A percentile compares a stretch with the other conserved stretches of the same genome.
Conservation (phyloP, 2,113 vertebrate species). For the Hipposideros armiger region DNA sequence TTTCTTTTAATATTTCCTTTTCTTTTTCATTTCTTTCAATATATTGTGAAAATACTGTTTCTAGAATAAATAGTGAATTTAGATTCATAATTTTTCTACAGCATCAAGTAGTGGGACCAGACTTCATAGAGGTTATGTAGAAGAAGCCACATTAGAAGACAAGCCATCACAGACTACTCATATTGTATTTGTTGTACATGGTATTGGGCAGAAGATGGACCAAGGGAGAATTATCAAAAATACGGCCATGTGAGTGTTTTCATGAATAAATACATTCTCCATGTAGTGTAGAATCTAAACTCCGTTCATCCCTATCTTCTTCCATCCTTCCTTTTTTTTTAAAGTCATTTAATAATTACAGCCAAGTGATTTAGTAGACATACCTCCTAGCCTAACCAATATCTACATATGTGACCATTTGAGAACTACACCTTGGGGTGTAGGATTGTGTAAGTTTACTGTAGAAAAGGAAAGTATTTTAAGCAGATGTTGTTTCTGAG, state of each 20-base stretch:
- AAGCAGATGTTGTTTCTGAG: neutral
- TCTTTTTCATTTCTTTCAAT: conserved; percentile 1
- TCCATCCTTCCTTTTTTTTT: neutral
- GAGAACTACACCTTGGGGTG: neutral
- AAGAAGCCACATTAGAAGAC: conserved; percentile 97
- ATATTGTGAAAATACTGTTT: neutral
- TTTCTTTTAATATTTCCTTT: conserved; percentile 6
- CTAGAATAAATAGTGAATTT: conserved; percentile 63
- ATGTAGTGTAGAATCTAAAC: neutral
- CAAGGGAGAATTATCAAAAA: conserved; percentile 99
- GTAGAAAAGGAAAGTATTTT: neutral
- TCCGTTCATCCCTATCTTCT: neutral
- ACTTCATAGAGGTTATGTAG: conserved; percentile 97
- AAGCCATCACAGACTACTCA: conserved; percentile 96
- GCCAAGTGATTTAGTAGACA: neutral
- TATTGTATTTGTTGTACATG: conserved; percentile 99
- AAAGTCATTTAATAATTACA: neutral
- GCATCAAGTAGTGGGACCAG: conserved; percentile 98
- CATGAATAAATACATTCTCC: neutral
- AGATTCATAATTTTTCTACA: conserved; percentile 84
- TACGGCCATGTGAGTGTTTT: conserved; percentile 95
- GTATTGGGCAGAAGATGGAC: conserved; percentile 99
- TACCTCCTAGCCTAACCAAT: neutral
- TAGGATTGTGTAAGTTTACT: neutral
- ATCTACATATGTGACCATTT: neutral